A percentile compares a stretch with the other conserved stretches of the same genome.
Evolutionary conservation across 2,888 invertebrate genomes (phyloP).

Genomic region (Dryobota labecula): DNA sequence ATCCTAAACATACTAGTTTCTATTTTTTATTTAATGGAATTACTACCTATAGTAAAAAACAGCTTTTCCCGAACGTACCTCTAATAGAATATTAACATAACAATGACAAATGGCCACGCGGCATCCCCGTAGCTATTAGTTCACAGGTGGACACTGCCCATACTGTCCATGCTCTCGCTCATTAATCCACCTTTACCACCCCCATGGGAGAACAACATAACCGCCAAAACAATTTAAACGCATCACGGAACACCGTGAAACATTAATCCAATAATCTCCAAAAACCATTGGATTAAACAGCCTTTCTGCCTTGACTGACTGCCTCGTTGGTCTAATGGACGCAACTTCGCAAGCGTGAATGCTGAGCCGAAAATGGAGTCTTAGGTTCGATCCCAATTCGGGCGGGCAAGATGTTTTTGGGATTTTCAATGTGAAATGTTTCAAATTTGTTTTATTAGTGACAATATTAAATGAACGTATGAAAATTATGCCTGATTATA

Average conservation of each 20-base stretch:
- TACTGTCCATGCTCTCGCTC: slow-evolving; percentile 6
- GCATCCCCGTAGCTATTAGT: slow-evolving; percentile 36
- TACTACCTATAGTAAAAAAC: not conserved
- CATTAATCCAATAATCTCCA: slow-evolving; percentile 34
- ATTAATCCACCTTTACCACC: slow-evolving; percentile 45
- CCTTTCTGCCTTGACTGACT: not conserved
- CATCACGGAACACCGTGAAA: slow-evolving; percentile 32
- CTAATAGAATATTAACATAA: slow-evolving; percentile 43
- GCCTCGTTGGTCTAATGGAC: not conserved
- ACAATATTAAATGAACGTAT: not conserved
- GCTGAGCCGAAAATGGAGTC: not conserved
- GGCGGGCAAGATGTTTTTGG: not conserved
- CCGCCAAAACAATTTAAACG: slow-evolving; percentile 48
- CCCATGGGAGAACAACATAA: slow-evolving; percentile 27
- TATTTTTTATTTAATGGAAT: not conserved
- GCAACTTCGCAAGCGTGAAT: not conserved
- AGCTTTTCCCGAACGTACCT: not conserved
- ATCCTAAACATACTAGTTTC: not conserved
- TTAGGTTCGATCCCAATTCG: not conserved
- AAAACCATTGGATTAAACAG: slow-evolving; percentile 5
- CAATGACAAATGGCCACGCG: slow-evolving; percentile 36
- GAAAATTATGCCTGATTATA: not conserved
- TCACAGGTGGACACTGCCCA: slow-evolving; percentile 54
- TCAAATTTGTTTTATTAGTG: not conserved
- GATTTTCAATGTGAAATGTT: not conserved